Conservation (phyloP, 2,797 vertebrate genomes). For the Balearica regulorum region DNA sequence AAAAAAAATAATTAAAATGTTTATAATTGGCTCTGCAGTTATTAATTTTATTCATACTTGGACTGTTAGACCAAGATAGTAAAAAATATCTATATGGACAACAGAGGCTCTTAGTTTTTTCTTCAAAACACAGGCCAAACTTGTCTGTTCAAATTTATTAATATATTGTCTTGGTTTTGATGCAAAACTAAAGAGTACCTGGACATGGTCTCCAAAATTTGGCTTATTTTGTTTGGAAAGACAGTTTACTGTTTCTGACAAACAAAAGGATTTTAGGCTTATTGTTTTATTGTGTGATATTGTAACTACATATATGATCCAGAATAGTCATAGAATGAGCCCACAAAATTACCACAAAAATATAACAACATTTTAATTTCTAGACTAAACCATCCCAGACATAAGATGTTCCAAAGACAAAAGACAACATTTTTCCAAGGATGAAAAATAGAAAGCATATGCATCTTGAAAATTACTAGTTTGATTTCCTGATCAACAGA, state of each 20-base stretch:
- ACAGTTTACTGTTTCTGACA: background rate
- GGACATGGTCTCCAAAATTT: background rate
- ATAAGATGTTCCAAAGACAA: background rate
- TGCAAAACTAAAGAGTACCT: background rate
- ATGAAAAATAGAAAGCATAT: background rate
- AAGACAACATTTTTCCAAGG: background rate
- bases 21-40: background rate
- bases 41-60: background rate
- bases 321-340: background rate
- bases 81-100: background rate
- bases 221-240: background rate
- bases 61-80: background rate
- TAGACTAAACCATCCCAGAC: background rate
- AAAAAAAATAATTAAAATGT: background rate
- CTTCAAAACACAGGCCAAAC: background rate
- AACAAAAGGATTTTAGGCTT: accelerated
- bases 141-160: background rate
- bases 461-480: background rate
- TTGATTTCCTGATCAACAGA: background rate
- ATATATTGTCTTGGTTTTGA: background rate
- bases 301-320: background rate
- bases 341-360: background rate
- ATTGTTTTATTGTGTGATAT: background rate
- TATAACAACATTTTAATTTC: background rate
- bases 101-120: background rate